Evolutionary conservation across 2,113 vertebrate genomes (phyloP).

Genomic region (Oplegnathus fasciatus): DNA sequence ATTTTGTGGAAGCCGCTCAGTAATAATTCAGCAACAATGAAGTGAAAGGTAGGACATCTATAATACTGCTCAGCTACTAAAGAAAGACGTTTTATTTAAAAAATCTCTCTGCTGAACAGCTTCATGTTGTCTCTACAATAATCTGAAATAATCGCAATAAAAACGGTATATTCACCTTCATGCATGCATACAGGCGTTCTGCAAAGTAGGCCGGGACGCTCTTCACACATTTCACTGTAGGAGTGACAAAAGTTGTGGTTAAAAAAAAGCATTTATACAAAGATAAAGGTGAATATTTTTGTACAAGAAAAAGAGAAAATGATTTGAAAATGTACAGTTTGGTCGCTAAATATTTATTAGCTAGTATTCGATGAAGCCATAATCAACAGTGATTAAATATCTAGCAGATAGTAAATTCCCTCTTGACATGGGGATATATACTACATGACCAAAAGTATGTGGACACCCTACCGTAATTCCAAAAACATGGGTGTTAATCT

Average conservation of each 20-base stretch:
- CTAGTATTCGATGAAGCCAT: neutral
- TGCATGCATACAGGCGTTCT: slow-evolving; percentile 71
- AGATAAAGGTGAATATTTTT: neutral
- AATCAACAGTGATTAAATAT: neutral
- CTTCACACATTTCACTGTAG: slow-evolving; percentile 80
- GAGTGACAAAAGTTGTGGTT: neutral
- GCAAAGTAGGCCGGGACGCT: slow-evolving; percentile 76
- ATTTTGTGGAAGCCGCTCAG: neutral
- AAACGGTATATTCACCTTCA: slow-evolving; percentile 71
- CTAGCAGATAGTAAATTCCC: neutral
- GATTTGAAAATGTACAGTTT: neutral
- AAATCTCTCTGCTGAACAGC: neutral
- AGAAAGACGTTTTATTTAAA: neutral
- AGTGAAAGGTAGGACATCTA: neutral
- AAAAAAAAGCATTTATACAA: neutral
- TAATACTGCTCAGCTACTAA: neutral
- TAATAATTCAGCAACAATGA: neutral
- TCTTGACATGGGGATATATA: neutral
- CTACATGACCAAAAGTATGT: too few relatives aligned
- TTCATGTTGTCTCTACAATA: neutral
- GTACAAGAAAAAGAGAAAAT: neutral
- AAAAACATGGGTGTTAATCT: too few relatives aligned
- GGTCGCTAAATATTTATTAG: neutral
- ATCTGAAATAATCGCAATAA: neutral
- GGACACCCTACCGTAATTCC: too few relatives aligned